Evolutionary conservation across 2,113 vertebrate species (phyloP).

Genomic region (Emydura subglobosa): DNA sequence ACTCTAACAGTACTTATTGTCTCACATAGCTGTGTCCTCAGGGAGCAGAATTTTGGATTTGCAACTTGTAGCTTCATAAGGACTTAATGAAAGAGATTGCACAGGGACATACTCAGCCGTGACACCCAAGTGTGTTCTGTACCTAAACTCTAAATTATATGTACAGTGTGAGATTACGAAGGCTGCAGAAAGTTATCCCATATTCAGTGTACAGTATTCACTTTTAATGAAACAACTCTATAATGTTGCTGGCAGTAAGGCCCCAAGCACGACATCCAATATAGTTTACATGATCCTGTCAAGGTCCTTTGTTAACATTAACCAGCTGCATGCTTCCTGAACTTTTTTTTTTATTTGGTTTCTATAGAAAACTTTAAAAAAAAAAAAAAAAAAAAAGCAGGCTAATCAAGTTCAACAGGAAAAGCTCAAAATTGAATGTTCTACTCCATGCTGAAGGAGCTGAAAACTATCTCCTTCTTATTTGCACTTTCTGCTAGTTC

Average conservation of each 20-base stretch:
- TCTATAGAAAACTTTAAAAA: conserved; percentile 69
- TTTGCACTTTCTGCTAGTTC: conserved; percentile 91
- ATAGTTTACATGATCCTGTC: conserved; percentile 84
- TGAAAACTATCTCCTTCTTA: conserved; percentile 83
- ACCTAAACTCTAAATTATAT: conserved; percentile 74
- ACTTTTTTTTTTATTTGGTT: conserved; percentile 76
- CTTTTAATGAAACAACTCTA: conserved; percentile 76
- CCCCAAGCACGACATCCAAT: conserved; percentile 81
- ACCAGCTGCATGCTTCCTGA: conserved; percentile 84
- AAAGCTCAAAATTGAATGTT: conserved; percentile 81
- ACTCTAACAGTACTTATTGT: conserved; percentile 80
- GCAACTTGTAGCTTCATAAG: conserved; percentile 87
- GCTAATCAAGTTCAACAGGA: conserved; percentile 75
- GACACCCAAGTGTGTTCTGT: conserved; percentile 79
- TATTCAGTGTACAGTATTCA: conserved; percentile 84
- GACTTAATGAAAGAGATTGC: conserved; percentile 83
- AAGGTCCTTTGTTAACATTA: conserved; percentile 84
- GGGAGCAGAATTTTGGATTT: conserved; percentile 86
- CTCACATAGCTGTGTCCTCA: conserved; percentile 88
- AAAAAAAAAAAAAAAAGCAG: conserved; percentile 54
- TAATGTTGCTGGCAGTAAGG: conserved; percentile 84
- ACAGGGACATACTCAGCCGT: conserved; percentile 77
- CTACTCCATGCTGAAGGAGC: conserved; percentile 81
- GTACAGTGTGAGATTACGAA: conserved; percentile 81
- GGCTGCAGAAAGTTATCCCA: conserved; percentile 84